A percentile compares a stretch with the other conserved stretches of the same genome.
Conservation (phyloP, 2,797 vertebrate species). For the Gallinago nigripennis region DNA sequence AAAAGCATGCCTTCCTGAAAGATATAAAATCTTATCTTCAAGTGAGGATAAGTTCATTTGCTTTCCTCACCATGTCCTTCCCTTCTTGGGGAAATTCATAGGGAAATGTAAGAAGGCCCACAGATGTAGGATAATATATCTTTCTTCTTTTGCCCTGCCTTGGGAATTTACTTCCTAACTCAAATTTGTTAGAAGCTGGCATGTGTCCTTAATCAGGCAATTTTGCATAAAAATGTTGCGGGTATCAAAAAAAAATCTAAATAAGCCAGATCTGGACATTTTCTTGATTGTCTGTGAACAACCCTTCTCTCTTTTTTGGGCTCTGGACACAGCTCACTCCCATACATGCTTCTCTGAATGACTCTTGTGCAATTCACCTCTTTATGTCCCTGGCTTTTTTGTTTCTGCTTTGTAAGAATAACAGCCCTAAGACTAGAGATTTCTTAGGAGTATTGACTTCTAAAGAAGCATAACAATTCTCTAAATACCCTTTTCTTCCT, state of each 20-base stretch:
- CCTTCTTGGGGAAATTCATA: not conserved
- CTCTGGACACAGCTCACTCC: not conserved
- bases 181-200: not conserved
- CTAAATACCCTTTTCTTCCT: not conserved
- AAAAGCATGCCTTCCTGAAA: not conserved
- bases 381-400: not conserved
- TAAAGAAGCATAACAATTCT: not conserved
- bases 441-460: not conserved
- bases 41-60: not conserved
- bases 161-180: not conserved
- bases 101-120: not conserved
- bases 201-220: not conserved
- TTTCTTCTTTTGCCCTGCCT: not conserved
- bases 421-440: not conserved
- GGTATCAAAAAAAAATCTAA: not conserved
- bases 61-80: not conserved
- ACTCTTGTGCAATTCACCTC: not conserved
- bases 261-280: not conserved
- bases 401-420: not conserved
- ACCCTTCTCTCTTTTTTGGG: rapidly evolving
- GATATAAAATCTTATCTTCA: not conserved
- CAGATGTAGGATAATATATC: not conserved
- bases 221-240: not conserved
- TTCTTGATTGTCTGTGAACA: rapidly evolving
- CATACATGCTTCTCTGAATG: not conserved